Evolutionary conservation across 1,140 invertebrate species (phyloP), one percentile per base, ranked within the genome.

Genomic region (Aphelenchoides besseyi): DNA sequence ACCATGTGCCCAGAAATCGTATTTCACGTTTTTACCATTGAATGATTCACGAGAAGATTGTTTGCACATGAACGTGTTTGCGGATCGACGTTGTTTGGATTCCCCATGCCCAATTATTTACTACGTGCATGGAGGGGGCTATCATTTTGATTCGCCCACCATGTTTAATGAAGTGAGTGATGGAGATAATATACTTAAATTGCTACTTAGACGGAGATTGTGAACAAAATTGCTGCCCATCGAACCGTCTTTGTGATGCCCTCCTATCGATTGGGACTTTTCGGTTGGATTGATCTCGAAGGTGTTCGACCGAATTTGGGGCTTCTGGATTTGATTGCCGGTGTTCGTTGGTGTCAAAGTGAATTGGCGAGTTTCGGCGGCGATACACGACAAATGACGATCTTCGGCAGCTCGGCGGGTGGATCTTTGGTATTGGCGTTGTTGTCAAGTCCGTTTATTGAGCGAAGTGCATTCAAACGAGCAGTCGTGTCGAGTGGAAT

Each of bases 331-430:
- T 69, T 74, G 12, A n/a, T 74, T 18, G 32, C 95, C 91, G 93
- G 92, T 3, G 87, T 94, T 32, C 90, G 92, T 81, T 94, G 92
- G 91, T 90, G 96, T 3, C 90, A 90, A 82, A 91, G 93, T 81
- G 97, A 97, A 86, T 94, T 97, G 68, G 89, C 89, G 85, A 85
- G 23, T 18, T 92, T 92, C 78, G 91, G 91, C 1, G 91, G 91
- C 2, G 89, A 92, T 85, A 86, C 88, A 0, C 84, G 87, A 12
- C 85, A 87, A 33, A 86, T 92, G 0, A 92, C 91, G 0, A 79
- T 92, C 12, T 95, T 96, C 83, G 94, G 94, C 16, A 94, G 97
- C 86, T 94, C 92, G 71, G 93, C 94, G 9, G 94, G 95, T 16
- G 93, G 92, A 0, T 92, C 92, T 5, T 2, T 66, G 63, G 63